These are phyloP conservation scores for Campylorhamphus procurvoides DNA, from an alignment of 2,113 vertebrate species.

Conservation along the genomic window DNA sequence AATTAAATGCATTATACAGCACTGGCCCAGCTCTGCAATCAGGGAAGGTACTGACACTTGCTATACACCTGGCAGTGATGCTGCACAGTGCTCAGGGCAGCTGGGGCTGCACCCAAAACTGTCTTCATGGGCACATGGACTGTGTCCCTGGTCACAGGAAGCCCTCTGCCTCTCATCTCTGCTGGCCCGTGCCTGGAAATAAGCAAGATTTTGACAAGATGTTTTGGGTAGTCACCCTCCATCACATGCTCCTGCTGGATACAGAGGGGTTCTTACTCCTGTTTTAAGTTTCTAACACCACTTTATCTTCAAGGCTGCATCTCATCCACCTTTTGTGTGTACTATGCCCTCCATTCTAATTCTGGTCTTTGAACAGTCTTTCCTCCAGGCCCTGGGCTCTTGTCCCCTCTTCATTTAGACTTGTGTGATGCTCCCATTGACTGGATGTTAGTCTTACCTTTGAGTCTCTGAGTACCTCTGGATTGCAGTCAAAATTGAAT, in stretches of 20 bases:
- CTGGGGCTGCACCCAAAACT: not conserved
- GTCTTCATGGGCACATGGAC: not conserved
- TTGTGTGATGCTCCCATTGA: not conserved
- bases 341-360: not conserved
- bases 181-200: not conserved
- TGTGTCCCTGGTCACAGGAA: not conserved
- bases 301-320: not conserved
- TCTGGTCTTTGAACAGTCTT: not conserved
- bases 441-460: not conserved
- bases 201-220: fast-evolving
- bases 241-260: not conserved
- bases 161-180: not conserved
- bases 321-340: not conserved
- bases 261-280: not conserved
- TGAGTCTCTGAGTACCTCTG: not conserved
- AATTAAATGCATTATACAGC: not conserved
- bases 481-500: not conserved
- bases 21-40: not conserved
- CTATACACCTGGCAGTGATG: not conserved
- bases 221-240: fast-evolving
- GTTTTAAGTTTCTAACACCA: not conserved
- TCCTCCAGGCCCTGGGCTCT: not conserved
- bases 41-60: not conserved
- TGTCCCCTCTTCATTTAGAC: not conserved
- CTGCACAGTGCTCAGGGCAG: not conserved